Percentiles rank a stretch among this genome's conserved stretches.
Evolutionary conservation across 1,140 invertebrate species (phyloP).

Genomic region (Fopius arisanus): DNA sequence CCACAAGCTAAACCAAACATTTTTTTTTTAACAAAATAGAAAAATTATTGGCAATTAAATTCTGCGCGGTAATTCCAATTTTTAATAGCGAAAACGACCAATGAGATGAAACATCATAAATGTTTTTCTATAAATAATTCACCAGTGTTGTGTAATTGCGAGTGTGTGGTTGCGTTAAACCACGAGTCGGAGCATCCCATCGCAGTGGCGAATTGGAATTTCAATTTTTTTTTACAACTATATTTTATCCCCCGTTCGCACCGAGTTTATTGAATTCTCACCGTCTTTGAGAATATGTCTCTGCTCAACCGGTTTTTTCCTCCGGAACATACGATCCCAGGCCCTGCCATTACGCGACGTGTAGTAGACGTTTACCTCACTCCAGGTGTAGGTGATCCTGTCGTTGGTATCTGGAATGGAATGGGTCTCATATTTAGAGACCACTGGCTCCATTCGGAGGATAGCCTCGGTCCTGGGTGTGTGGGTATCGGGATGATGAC

Average conservation of each 20-base stretch:
- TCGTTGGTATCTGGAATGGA: conserved; percentile 28
- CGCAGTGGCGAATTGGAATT: neutral
- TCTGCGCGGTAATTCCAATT: no score
- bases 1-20: conserved; percentile 74
- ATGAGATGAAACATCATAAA: neutral
- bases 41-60: no score
- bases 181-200: neutral
- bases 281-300: conserved; percentile 53
- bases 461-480: conserved; percentile 21
- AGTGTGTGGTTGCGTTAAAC: neutral
- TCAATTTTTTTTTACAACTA: neutral
- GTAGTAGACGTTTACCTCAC: conserved; percentile 51
- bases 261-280: conserved; percentile 25
- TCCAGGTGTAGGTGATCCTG: conserved; percentile 53
- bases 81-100: neutral
- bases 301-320: conserved; percentile 41
- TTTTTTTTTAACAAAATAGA: no score
- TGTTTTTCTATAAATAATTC: neutral
- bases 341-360: conserved; percentile 39
- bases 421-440: conserved; percentile 13
- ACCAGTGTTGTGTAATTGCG: neutral
- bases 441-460: conserved; percentile 41
- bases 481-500: neutral
- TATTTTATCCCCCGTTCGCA: neutral
- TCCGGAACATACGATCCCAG: conserved; percentile 38